Evolutionary conservation across 2,113 vertebrate species (phyloP), one percentile per base, ranked within the genome.

Genomic region (Tenebrosternarchus preto): DNA sequence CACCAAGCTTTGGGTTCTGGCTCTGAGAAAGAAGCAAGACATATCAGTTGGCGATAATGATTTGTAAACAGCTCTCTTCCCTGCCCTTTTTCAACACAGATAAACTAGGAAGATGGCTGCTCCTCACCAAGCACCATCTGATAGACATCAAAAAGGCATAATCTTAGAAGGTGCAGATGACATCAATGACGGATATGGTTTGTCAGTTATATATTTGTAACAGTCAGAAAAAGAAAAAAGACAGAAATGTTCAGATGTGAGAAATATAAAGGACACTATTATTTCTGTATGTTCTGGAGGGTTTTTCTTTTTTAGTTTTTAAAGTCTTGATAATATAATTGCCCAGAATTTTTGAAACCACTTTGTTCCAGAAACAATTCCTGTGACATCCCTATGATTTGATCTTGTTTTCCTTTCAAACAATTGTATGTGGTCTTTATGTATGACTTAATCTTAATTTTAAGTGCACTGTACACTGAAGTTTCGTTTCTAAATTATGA

Each of bases 41-140:
- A 63, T 82, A 82, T 84, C 83, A 79, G 80, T 67, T 82, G 46
- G 64, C 64, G 76, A 78, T 84, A 84, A 81, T 81, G 83, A 61
- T 84, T 77, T 78, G 80, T 82, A 82, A 84, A 84, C 83, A 78
- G 57, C 7, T 29, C 56, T 78, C 74, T 74, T 31, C 75, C 74
- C 61, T 73, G 69, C 33, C 66, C 67, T 71, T 50, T 43, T 43
- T 53, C 20, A 11, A 53, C 50, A 66, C 43, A 57, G 82, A 80
- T 80, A 84, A 84, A 77, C 72, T 60, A 39, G 11, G 25, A 76
- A 70, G 60, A 77, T 20, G 16, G 59, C 76, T 50, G n/a, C 64
- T 63, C 29, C 53, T 74, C 20, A 75, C 76, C 72, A 64, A 75
- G 56, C 70, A 64, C 29, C 11, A 46, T 81, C 70, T 68, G 29